Evolutionary conservation across 2,888 invertebrate genomes (phyloP), one percentile per base, ranked within the genome.

Genomic region (Aporophyla nigra): DNA sequence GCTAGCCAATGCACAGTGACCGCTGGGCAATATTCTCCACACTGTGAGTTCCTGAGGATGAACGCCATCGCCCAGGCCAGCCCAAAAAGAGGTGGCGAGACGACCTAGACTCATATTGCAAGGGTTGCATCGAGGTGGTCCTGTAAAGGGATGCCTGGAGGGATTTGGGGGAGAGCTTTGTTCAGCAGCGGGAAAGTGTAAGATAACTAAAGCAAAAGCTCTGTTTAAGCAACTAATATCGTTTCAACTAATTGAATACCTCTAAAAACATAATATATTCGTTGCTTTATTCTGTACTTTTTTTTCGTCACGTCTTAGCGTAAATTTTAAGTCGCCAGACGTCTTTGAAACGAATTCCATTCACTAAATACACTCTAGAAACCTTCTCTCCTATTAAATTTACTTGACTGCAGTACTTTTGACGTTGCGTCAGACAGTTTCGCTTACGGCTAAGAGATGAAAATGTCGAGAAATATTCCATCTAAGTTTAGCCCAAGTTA

Each of bases 401-500:
- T 68, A 67, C 54, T 66, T 59, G 58, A 51, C 67, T 63, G 58
- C 33, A 71, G 24, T 59, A 70, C 51, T 21, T 69, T 43, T 59
- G 66, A 74, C 21, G 19, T 67, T 33, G 33, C 65, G 27, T 68
- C 58, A 53, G 49, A 73, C 63, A 66, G 33, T 62, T 66, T 61
- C 14, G 53, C 62, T 74, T 27, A 53, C 62, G 16, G 66, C 49
- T 71, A 21, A 27, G 21, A 54, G 24, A 56, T 63, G 63, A 27
- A 76, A 65, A 71, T 46, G 33, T n/a, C 21, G 53, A 54, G 73
- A 70, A 73, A 80, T 71, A 74, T 61, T 65, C 24, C 54, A 69
- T 82, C 54, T 71, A 49, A 82, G 49, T 81, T 82, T 49, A 80
- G 5, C n/a, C 16, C 16, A 68, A 69, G 65, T 66, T 65, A 58